Percentiles rank a stretch among this genome's conserved stretches.
Conservation (phyloP, 2,113 vertebrate genomes). For the Malurus elegans region DNA sequence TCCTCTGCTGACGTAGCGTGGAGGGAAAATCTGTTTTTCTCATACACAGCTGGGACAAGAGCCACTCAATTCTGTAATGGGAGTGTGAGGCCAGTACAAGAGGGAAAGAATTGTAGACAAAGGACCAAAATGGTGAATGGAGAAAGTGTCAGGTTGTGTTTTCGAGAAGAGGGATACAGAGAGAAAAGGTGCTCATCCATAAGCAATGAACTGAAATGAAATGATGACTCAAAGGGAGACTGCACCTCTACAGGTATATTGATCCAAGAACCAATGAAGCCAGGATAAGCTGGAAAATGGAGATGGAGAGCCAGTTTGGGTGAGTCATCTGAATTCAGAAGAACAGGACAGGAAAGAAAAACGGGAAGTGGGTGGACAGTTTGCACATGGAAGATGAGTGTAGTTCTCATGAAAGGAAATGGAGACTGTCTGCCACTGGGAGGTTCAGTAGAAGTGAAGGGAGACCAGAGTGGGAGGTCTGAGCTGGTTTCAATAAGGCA, state of each 20-base stretch:
- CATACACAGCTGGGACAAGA: background rate
- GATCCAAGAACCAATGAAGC: background rate
- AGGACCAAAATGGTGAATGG: background rate
- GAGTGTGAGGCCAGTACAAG: background rate
- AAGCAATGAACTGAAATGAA: background rate
- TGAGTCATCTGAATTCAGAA: background rate
- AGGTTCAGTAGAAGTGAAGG: background rate
- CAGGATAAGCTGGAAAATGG: background rate
- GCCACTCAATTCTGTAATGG: background rate
- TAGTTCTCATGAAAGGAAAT: background rate
- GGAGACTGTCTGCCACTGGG: background rate
- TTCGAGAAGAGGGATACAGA: background rate
- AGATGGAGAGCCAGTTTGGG: background rate
- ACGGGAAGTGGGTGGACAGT: background rate
- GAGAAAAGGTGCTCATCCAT: background rate
- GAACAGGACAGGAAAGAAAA: background rate
- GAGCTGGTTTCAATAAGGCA: background rate
- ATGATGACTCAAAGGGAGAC: background rate
- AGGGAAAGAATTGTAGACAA: background rate
- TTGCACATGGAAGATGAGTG: background rate
- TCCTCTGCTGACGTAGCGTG: background rate
- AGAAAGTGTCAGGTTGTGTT: background rate
- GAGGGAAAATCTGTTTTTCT: background rate
- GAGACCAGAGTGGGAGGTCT: background rate
- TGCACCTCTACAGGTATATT: background rate